Conservation (phyloP, 1,140 invertebrate genomes). For the Heliconius melpomene region DNA sequence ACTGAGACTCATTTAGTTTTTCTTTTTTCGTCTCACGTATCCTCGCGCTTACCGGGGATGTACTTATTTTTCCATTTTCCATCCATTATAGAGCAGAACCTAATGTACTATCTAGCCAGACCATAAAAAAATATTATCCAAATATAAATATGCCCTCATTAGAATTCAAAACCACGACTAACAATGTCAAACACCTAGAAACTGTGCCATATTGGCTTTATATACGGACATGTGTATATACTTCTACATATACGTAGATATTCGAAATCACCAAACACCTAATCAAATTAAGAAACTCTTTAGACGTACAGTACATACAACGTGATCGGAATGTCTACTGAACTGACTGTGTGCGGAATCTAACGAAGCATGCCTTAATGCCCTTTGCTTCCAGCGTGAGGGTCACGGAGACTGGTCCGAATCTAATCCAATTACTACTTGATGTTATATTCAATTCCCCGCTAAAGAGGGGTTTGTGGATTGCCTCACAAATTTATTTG, state of each 20-base stretch:
- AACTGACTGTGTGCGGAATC: background rate
- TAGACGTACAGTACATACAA: background rate
- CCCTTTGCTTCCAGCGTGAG: conserved; percentile 1
- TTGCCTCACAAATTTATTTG: background rate
- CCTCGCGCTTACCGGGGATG: too few relatives aligned
- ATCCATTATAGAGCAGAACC: too few relatives aligned
- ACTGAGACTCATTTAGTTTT: too few relatives aligned
- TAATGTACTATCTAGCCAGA: too few relatives aligned
- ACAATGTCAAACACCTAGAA: too few relatives aligned
- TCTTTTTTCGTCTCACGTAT: too few relatives aligned
- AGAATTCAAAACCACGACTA: too few relatives aligned
- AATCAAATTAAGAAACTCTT: conserved; percentile 8
- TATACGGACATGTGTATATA: background rate
- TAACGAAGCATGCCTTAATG: conserved; percentile 11
- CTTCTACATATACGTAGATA: background rate
- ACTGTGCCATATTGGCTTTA: background rate
- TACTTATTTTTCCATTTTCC: too few relatives aligned
- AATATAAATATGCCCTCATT: too few relatives aligned
- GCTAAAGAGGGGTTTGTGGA: conserved; percentile 11
- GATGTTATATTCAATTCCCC: background rate
- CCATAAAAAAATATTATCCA: too few relatives aligned
- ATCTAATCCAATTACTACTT: conserved; percentile 12
- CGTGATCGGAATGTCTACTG: conserved; percentile 1
- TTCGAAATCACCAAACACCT: background rate
- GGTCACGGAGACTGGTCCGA: conserved; percentile 7